Base-by-base conservation (phyloP, 2,113 vertebrate genomes). In the Nycticorax nycticorax region DNA sequence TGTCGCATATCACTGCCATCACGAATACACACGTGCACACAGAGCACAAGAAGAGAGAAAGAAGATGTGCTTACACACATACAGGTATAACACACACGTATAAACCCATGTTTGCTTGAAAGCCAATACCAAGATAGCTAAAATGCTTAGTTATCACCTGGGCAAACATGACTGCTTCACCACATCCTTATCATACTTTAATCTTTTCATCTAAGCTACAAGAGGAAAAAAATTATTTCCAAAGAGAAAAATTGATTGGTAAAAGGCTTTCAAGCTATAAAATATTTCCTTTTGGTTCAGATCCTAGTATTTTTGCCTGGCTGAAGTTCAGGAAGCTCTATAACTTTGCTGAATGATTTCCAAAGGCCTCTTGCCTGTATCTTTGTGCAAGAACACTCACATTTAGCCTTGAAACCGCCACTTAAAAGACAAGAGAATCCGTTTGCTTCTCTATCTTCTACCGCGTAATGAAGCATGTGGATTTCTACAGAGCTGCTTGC, bases 261-360 rank as follows among this genome's bases (percentile, higher is more conserved):
- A 66, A 97, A 91, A 93, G 15, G 60, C 37, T 94, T 91, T 74
- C 43, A 77, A 95, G 84, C 45, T 89, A 94, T 96, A 97, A 97
- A 97, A 75, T 55, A 66, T 90, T 98, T 97, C 85, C 78, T 96
- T 96, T 97, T 93, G 73, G 60, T 96, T 96, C 77, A 45, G 39
- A 26, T 85, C 74, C 74, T 79, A 75, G 66, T 68, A 92, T 71
- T 95, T 97, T 88, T 89, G 86, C 63, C 80, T 97, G 96, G 94
- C 93, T 96, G 22, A 14, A 10, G 13, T 89, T 98, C 95, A 96
- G 88, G 56, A 73, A 95, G 79, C 24, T 73, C 92, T 96, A 37
- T 88, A 93, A 96, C 55, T 96, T 91, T 37, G 28, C 47, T 81
- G 87, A 97, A 79, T 14, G 28, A 89, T 71, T 94, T 89, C 87